phyloP scores from a whole-genome alignment of 1,140 invertebrate genomes.

The Caligus rogercresseyi region DNA sequence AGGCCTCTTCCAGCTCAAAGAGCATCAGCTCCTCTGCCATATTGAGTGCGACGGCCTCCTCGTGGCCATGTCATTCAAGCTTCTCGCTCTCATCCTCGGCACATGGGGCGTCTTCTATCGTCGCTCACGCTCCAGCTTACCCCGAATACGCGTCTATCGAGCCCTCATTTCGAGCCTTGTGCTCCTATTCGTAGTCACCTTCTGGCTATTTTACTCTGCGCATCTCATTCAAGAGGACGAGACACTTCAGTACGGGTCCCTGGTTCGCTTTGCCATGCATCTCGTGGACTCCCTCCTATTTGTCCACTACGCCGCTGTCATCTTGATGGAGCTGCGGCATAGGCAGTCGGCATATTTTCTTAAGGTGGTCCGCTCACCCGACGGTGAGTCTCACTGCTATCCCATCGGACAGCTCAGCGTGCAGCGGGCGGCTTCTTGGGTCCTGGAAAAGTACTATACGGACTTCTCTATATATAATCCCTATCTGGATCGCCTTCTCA shows the following conservation, averaged over 20 bases:
- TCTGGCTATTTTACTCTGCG: constrained; percentile 93
- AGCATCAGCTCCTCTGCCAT: constrained; percentile 39
- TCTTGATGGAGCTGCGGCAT: constrained; percentile 78
- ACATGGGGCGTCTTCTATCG: constrained; percentile 59
- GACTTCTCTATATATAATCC: constrained; percentile 94
- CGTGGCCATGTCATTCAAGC: constrained; percentile 73
- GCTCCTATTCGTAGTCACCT: constrained; percentile 80
- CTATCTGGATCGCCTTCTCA: constrained; percentile 72
- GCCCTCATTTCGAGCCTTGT: constrained; percentile 68
- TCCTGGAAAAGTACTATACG: constrained; percentile 83
- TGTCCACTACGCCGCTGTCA: constrained; percentile 81
- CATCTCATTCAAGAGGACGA: constrained; percentile 42
- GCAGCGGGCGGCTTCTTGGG: constrained; percentile 80
- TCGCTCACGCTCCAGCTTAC: constrained; percentile 62
- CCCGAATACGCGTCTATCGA: constrained; percentile 75
- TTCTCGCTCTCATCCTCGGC: constrained; percentile 71
- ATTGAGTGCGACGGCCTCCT: constrained; percentile 75
- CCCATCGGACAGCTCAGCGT: constrained; percentile 78
- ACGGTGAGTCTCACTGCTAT: constrained; percentile 54
- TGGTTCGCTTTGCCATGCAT: constrained; percentile 75
- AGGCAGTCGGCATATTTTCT: constrained; percentile 72
- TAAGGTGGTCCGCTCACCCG: constrained; percentile 77
- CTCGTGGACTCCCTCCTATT: constrained; percentile 80
- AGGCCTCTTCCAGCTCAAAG: constrained; percentile 31
- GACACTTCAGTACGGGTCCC: constrained; percentile 31